Conservation (phyloP, 2,113 vertebrate genomes). For the Misgurnus mizolepis region DNA sequence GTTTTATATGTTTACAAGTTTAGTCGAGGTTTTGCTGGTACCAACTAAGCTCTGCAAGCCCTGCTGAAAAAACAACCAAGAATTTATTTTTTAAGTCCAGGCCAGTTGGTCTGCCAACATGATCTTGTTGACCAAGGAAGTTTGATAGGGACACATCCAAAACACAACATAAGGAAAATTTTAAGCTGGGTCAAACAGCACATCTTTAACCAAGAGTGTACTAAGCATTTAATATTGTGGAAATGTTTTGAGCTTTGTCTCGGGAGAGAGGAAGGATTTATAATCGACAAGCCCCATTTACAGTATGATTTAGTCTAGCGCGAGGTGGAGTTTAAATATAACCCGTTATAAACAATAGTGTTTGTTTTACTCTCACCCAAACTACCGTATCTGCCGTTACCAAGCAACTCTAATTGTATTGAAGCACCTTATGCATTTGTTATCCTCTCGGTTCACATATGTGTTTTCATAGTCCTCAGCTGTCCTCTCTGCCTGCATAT, state of each 20-base stretch:
- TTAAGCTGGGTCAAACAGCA: not conserved
- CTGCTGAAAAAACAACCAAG: too few species aligned
- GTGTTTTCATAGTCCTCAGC: constrained; percentile 51
- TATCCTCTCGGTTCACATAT: constrained; percentile 37
- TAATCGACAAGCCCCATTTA: constrained; percentile 14
- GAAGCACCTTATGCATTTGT: not conserved
- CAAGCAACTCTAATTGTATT: not conserved
- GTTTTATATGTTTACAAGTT: too few species aligned
- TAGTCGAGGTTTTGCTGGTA: not conserved
- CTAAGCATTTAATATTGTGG: not conserved
- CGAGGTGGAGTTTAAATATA: not conserved
- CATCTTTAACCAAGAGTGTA: not conserved
- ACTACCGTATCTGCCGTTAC: not conserved
- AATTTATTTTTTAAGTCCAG: too few species aligned
- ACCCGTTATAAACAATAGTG: constrained; percentile 1
- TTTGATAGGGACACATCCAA: too few species aligned
- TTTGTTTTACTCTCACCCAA: not conserved
- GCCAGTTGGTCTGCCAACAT: too few species aligned
- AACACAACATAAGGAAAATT: not conserved
- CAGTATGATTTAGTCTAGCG: constrained; percentile 12
- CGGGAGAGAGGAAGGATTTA: not conserved
- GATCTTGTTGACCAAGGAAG: too few species aligned
- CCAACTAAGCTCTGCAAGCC: too few species aligned
- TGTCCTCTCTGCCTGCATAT: constrained; percentile 44
- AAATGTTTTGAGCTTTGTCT: not conserved